Evolutionary conservation across 1,140 invertebrate genomes (phyloP).

Genomic region (Bombus turneri): DNA sequence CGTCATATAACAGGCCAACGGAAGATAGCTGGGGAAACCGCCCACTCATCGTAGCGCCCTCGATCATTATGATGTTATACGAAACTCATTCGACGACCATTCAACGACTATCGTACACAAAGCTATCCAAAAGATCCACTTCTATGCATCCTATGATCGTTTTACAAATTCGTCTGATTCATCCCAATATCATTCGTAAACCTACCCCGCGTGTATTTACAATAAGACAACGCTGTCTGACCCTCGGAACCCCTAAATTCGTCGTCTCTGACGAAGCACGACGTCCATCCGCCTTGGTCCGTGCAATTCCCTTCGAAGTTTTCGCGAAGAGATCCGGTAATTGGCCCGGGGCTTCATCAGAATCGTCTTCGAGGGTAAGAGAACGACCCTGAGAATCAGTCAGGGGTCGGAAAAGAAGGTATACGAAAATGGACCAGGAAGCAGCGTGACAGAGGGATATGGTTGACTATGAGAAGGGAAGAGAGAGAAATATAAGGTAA

Average conservation of each 20-base stretch:
- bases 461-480: neutral
- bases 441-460: neutral
- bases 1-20: neutral
- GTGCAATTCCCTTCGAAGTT: constrained; percentile 13
- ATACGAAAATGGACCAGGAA: neutral
- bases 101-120: neutral
- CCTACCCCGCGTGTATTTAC: constrained; percentile 18
- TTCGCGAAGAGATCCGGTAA: constrained; percentile 64
- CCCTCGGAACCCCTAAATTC: constrained; percentile 53
- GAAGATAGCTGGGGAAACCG: neutral
- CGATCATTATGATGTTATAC: constrained; percentile 41
- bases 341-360: constrained; percentile 68
- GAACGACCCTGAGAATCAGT: constrained; percentile 33
- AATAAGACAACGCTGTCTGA: constrained; percentile 37
- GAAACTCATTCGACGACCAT: constrained; percentile 47
- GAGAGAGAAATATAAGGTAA: neutral
- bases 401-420: neutral
- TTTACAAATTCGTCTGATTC: constrained; percentile 66
- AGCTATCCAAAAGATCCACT: constrained; percentile 27
- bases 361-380: constrained; percentile 51
- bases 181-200: neutral
- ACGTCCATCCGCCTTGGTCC: neutral
- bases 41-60: constrained; percentile 37
- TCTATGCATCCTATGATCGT: constrained; percentile 57
- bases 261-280: constrained; percentile 30